A percentile compares a stretch with the other conserved stretches of the same genome.
These are phyloP conservation scores for Troides helena DNA, from an alignment of 2,888 invertebrate species.

Conservation along the genomic window DNA sequence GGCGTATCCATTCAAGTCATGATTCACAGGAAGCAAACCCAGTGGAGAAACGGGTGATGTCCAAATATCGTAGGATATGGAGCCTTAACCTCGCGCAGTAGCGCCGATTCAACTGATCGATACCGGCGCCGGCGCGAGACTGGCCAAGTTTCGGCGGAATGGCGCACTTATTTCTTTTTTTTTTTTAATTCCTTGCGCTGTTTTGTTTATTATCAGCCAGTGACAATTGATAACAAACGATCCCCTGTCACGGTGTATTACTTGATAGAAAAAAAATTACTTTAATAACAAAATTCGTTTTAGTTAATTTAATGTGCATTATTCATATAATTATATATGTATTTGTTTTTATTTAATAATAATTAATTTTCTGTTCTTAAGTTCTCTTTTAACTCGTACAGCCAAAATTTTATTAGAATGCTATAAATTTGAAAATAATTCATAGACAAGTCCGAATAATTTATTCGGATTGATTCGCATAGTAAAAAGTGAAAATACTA, in stretches of 20 bases:
- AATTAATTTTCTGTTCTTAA: no score
- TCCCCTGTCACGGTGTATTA: background rate
- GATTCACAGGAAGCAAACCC: conserved; percentile 72
- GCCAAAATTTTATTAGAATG: no score
- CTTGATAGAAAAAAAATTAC: background rate
- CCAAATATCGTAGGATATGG: conserved; percentile 55
- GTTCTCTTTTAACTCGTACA: no score
- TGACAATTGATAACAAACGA: conserved; percentile 15
- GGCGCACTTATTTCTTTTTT: conserved; percentile 36
- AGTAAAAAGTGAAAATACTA: background rate
- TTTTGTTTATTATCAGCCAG: conserved; percentile 27
- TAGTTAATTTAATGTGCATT: background rate
- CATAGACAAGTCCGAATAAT: no score
- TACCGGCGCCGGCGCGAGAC: conserved; percentile 67
- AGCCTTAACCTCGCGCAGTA: conserved; percentile 44
- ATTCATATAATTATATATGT: background rate
- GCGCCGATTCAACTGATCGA: conserved; percentile 66
- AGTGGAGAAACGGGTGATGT: conserved; percentile 70
- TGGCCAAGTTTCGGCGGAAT: conserved; percentile 55
- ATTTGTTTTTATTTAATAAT: no score
- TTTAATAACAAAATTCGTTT: background rate
- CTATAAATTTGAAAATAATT: no score
- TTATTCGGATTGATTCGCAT: background rate
- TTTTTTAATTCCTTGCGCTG: conserved; percentile 37
- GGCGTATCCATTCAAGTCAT: conserved; percentile 54